Conservation (phyloP, 2,888 invertebrate species). For the Melanostoma scalare region DNA sequence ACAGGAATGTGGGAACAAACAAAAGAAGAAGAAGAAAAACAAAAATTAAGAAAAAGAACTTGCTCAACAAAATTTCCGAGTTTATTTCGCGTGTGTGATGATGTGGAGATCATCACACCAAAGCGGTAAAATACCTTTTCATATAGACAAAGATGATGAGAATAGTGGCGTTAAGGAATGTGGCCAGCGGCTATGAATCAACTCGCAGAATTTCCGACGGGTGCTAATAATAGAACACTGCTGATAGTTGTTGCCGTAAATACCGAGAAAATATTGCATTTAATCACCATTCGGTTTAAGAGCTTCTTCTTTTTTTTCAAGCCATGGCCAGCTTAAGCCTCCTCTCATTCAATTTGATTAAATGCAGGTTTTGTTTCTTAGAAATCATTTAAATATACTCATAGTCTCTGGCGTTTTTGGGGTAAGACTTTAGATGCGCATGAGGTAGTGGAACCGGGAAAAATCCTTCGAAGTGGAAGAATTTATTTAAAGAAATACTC, state of each 20-base stretch:
- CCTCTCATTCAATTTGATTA: no score
- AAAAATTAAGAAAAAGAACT: slow-evolving; percentile 38
- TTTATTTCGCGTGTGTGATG: slow-evolving; percentile 57
- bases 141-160: slow-evolving; percentile 42
- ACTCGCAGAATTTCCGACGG: slow-evolving; percentile 49
- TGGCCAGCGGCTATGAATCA: slow-evolving; percentile 53
- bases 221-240: slow-evolving; percentile 57
- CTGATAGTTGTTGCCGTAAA: slow-evolving; percentile 33
- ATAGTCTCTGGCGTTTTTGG: no score
- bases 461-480: no score
- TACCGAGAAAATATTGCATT: not conserved
- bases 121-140: slow-evolving; percentile 15
- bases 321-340: no score
- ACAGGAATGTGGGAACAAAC: slow-evolving; percentile 33
- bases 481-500: no score
- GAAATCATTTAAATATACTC: no score
- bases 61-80: slow-evolving; percentile 59
- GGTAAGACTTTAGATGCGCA: no score
- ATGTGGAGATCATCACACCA: slow-evolving; percentile 34
- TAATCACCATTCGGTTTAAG: no score
- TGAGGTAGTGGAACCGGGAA: no score
- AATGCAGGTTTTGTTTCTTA: no score
- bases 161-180: slow-evolving; percentile 40
- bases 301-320: no score
- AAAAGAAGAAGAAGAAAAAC: not conserved